Conservation (phyloP, 1,140 invertebrate species). For the Drosophila nasuta region DNA sequence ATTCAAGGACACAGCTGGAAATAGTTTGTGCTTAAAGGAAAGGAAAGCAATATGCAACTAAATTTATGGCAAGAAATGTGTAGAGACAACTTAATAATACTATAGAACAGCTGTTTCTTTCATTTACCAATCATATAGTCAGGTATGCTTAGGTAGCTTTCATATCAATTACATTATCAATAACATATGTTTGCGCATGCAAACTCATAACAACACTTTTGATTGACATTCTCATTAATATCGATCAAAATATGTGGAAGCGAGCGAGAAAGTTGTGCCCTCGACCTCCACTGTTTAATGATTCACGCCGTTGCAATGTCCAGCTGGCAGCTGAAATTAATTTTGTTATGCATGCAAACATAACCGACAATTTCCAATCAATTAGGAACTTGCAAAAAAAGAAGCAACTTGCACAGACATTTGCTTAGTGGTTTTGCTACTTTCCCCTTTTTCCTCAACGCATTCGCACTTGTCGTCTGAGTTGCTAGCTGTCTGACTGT, state of each 20-base stretch:
- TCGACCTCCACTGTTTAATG: not conserved
- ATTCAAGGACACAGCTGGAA: too few relatives aligned
- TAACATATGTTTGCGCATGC: not conserved
- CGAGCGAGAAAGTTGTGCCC: not conserved
- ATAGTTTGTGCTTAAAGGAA: too few relatives aligned
- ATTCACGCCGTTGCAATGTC: not conserved
- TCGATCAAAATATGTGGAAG: not conserved
- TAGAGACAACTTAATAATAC: too few relatives aligned
- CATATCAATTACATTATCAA: too few relatives aligned
- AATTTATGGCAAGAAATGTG: too few relatives aligned
- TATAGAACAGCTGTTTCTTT: too few relatives aligned
- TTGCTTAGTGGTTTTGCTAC: constrained; percentile 12
- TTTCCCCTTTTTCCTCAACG: not conserved
- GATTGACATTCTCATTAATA: constrained; percentile 9
- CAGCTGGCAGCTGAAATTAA: not conserved
- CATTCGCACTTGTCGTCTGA: constrained; percentile 16
- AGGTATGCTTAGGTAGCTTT: too few relatives aligned
- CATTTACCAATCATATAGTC: too few relatives aligned
- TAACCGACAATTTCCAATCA: constrained; percentile 20
- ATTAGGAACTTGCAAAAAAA: constrained; percentile 30
- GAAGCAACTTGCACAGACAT: constrained; percentile 24
- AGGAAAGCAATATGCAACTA: too few relatives aligned
- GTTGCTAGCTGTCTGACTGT: constrained; percentile 8
- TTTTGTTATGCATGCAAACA: not conserved
- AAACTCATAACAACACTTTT: not conserved